These are phyloP conservation scores for Ptilorrhoa leucosticta DNA, from an alignment of 2,113 vertebrate genomes.

Conservation along the genomic window DNA sequence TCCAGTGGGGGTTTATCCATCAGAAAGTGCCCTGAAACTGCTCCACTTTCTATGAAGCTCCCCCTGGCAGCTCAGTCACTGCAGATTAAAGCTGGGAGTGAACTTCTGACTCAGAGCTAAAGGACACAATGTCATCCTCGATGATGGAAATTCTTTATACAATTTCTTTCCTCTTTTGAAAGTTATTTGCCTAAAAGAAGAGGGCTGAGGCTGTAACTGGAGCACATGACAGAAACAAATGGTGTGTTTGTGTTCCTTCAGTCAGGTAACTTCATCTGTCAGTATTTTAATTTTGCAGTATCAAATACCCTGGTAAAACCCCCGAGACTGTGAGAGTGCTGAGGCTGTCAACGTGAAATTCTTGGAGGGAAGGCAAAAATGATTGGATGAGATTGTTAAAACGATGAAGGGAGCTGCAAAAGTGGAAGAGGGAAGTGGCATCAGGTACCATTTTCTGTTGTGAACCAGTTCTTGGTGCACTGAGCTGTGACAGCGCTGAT, in stretches of 20 bases:
- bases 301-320: not conserved
- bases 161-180: not conserved
- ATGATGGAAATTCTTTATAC: not conserved
- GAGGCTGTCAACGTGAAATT: not conserved
- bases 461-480: not conserved
- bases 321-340: not conserved
- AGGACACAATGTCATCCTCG: not conserved
- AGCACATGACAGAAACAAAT: not conserved
- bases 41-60: not conserved
- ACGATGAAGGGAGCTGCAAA: not conserved
- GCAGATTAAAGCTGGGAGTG: not conserved
- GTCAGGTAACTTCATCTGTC: not conserved
- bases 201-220: not conserved
- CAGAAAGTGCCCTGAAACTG: not conserved
- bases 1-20: not conserved
- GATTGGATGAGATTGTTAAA: not conserved
- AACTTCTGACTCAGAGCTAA: conserved; percentile 11
- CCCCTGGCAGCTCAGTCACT: not conserved
- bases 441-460: not conserved
- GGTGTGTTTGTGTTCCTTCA: not conserved
- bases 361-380: not conserved
- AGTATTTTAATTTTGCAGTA: not conserved
- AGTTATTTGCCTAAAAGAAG: not conserved
- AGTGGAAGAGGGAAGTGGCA: not conserved
- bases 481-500: not conserved